Conservation (phyloP, 1,140 invertebrate genomes). For the Hyposmocoma kahamanoa region DNA sequence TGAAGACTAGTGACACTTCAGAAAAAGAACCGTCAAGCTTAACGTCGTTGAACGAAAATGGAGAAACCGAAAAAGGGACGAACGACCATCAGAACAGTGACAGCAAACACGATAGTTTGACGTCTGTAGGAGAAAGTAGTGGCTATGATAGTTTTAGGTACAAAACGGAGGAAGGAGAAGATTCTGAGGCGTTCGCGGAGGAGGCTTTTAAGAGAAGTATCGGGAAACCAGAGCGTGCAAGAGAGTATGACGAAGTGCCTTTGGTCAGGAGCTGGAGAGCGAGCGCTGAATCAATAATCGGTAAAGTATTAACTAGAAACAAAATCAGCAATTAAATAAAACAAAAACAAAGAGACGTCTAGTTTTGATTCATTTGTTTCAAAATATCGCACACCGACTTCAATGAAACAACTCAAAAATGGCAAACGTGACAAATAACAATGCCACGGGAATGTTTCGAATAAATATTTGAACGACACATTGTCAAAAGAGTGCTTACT, state of each 20-base stretch:
- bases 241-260: constrained; percentile 32
- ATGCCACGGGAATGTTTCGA: no score
- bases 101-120: constrained; percentile 75
- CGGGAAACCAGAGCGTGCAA: constrained; percentile 25
- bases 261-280: constrained; percentile 44
- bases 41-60: constrained; percentile 35
- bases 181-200: constrained; percentile 58
- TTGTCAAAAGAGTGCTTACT: no score
- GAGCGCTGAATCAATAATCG: constrained; percentile 53
- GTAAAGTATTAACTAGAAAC: constrained; percentile 37
- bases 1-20: constrained; percentile 59
- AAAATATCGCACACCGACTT: no score
- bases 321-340: no score
- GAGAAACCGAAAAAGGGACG: constrained; percentile 8
- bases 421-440: no score
- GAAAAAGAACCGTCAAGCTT: constrained; percentile 56
- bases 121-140: constrained; percentile 86
- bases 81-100: constrained; percentile 19
- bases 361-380: no score
- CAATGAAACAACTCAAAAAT: no score
- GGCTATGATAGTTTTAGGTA: constrained; percentile 88
- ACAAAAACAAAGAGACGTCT: no score
- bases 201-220: constrained; percentile 58
- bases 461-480: no score
- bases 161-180: constrained; percentile 72